Evolutionary conservation across 2,888 invertebrate genomes (phyloP), one percentile per base, ranked within the genome.

Genomic region (Prostheceraeus crozeri): DNA sequence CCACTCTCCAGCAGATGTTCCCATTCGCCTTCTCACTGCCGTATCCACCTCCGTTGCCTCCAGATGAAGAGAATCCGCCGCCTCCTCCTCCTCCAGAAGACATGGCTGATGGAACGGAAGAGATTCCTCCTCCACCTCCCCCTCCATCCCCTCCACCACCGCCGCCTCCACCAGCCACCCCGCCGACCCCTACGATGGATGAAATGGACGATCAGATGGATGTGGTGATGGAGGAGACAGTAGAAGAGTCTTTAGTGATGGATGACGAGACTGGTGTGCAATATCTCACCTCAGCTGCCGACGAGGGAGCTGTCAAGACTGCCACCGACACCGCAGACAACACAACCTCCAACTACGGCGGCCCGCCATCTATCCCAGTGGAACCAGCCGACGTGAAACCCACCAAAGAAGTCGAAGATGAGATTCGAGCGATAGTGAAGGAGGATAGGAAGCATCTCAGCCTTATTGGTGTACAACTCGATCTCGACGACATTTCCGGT

Each of bases 401-500:
- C 45, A 14, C n/a, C n/a, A n/a, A n/a, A n/a, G n/a, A n/a, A n/a
- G n/a, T n/a, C n/a, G n/a, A n/a, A 2, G 2, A 16, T 23, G 36
- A 33, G 33, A 21, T n/a, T 14, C 23, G 6, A 6, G n/a, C 45
- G 14, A 40, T 28, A 33, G 52, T 31, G 31, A 19, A 27, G 3
- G 8, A 6, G 14, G 19, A 40, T 19, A 8, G 45, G 14, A 8
- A 14, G 6, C 45, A 53, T 11, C 40, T 53, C 3, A 40, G 16
- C 19, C 31, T 25, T 25, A 27, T 31, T 14, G 53, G 53, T 2
- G 53, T 53, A 3, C 53, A 53, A 8, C 48, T 53, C 3, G 53
- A 53, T 11, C 30, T 28, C 8, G 40, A 53, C 40, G 53, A 53
- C 53, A 40, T 53, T 2, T 53, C 53, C n/a, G n/a, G n/a, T n/a